phyloP scores from a whole-genome alignment of 2,888 invertebrate genomes.

The Pollenia amentaria region DNA sequence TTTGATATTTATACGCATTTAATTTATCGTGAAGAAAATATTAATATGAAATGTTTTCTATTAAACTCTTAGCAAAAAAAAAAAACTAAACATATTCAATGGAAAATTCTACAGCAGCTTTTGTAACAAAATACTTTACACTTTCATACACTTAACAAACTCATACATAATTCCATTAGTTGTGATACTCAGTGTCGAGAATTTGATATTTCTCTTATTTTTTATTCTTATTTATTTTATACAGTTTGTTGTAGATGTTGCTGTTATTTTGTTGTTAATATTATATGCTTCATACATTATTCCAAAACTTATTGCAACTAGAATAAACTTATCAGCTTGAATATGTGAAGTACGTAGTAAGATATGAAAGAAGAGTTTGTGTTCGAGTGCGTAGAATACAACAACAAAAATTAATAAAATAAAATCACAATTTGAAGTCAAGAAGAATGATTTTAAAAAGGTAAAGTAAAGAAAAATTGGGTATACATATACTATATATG shows the following conservation, averaged over 20 bases:
- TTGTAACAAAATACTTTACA: constrained; percentile 13
- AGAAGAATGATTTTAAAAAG: no score
- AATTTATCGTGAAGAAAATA: neutral
- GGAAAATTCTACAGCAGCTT: neutral
- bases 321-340: constrained; percentile 33
- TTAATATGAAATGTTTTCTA: neutral
- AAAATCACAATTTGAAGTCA: no score
- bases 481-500: no score
- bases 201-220: neutral
- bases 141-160: constrained; percentile 19
- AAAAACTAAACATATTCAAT: neutral
- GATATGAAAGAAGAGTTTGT: neutral
- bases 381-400: neutral
- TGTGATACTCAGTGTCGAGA: neutral
- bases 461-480: no score
- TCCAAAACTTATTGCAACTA: constrained; percentile 36
- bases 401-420: no score
- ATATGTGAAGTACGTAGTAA: neutral
- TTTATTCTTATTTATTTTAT: constrained; percentile 5
- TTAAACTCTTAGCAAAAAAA: neutral
- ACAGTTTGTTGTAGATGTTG: neutral
- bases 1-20: constrained; percentile 6
- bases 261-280: constrained; percentile 27
- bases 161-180: constrained; percentile 38
- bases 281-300: constrained; percentile 50